phyloP scores from a whole-genome alignment of 64 coral and sea anemone genomes.

The Montipora efflorescens region DNA sequence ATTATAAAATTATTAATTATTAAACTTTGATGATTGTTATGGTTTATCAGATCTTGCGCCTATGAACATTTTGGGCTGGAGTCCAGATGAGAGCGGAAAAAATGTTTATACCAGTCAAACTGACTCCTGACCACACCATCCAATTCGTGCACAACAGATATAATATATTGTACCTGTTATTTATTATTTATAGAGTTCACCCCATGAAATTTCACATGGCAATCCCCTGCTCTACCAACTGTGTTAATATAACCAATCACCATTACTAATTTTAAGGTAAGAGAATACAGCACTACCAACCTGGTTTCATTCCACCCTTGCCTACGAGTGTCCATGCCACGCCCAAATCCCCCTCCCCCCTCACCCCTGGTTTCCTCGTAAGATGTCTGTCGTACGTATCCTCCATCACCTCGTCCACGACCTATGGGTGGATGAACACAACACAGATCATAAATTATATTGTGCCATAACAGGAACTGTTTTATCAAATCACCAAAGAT shows the following conservation, averaged over 20 bases:
- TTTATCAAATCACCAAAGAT: not conserved
- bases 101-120: no score
- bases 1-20: not conserved
- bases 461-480: not conserved
- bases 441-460: not conserved
- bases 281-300: conserved; percentile 3
- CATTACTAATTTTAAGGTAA: no score
- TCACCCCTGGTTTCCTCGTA: conserved; percentile 82
- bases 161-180: no score
- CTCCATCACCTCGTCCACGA: conserved; percentile 88
- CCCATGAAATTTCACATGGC: not conserved
- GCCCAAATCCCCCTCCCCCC: conserved; percentile 77
- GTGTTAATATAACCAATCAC: no score
- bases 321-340: conserved; percentile 70
- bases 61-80: no score
- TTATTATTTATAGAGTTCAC: no score
- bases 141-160: no score
- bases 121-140: no score
- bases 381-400: conserved; percentile 81
- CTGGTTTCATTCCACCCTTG: conserved; percentile 86
- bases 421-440: conserved; percentile 31
- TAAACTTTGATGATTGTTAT: not conserved
- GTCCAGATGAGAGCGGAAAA: no score
- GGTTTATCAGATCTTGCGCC: no score
- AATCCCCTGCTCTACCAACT: no score